Percentiles rank a stretch among this genome's conserved stretches.
phyloP scores from a whole-genome alignment of 2,888 invertebrate genomes.

The Parthenolecanium corni region DNA sequence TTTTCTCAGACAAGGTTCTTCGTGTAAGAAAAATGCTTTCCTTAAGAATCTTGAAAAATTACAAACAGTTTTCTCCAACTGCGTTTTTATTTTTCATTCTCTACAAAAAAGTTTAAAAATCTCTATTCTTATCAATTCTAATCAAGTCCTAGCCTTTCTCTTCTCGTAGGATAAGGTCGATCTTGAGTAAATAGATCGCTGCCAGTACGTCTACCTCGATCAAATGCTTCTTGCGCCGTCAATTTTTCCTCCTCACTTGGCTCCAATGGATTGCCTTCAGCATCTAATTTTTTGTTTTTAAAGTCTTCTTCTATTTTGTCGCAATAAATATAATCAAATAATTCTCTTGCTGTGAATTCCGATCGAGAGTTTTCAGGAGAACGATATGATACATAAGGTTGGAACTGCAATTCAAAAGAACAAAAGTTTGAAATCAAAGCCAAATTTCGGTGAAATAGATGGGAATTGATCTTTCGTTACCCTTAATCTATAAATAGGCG shows the following conservation, averaged over 20 bases:
- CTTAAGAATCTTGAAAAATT: no score
- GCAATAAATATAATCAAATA: constrained; percentile 70
- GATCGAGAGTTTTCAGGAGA: constrained; percentile 58
- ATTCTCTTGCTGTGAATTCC: constrained; percentile 69
- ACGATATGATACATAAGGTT: constrained; percentile 89
- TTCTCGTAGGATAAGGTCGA: not conserved
- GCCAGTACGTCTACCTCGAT: constrained; percentile 60
- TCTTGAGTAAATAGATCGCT: constrained; percentile 44
- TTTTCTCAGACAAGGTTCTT: no score
- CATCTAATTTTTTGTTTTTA: constrained; percentile 55
- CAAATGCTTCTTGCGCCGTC: constrained; percentile 58
- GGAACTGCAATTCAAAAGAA: constrained; percentile 46
- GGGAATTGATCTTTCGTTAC: no score
- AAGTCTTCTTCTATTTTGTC: constrained; percentile 66
- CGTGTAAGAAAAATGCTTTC: no score
- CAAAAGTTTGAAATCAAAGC: no score
- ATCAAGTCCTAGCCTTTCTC: no score
- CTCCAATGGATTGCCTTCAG: constrained; percentile 54
- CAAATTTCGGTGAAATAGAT: no score
- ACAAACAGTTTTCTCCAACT: no score
- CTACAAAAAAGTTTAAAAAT: no score
- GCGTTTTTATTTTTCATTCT: no score
- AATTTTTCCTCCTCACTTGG: constrained; percentile 62
- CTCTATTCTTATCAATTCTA: no score
- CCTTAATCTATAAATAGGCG: no score